Percentiles rank a stretch among this genome's conserved stretches.
Conservation (phyloP, 2,888 invertebrate species). For the Volucella zonaria region DNA sequence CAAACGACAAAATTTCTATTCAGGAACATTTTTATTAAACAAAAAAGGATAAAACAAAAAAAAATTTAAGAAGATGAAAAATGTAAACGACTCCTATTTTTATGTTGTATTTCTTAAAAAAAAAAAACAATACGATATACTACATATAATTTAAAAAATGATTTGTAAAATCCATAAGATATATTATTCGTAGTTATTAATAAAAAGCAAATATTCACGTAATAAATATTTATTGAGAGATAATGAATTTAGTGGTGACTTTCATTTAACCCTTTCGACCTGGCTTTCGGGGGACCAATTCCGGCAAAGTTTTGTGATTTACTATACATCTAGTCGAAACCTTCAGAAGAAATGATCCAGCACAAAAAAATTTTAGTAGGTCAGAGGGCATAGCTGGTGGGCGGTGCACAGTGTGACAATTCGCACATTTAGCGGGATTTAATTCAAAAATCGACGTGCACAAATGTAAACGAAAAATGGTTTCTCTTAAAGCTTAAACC, state of each 20-base stretch:
- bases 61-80: slow-evolving; percentile 4
- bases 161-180: slow-evolving; percentile 62
- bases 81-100: slow-evolving; percentile 57
- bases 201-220: slow-evolving; percentile 71
- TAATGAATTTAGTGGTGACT: not conserved
- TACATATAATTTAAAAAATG: slow-evolving; percentile 38
- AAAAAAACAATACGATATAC: slow-evolving; percentile 25
- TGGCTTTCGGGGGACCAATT: too few relatives aligned
- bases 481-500: too few relatives aligned
- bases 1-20: slow-evolving; percentile 39
- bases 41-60: not conserved
- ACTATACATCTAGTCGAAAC: too few relatives aligned
- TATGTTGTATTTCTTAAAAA: slow-evolving; percentile 52
- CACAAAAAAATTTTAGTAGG: too few relatives aligned
- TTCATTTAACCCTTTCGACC: not conserved
- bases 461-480: too few relatives aligned
- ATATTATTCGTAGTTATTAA: slow-evolving; percentile 67
- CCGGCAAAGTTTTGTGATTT: too few relatives aligned
- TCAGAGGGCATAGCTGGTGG: too few relatives aligned
- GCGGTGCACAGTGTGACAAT: too few relatives aligned
- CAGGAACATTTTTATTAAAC: slow-evolving; percentile 46
- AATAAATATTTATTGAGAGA: slow-evolving; percentile 71
- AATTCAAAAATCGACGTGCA: too few relatives aligned
- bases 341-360: too few relatives aligned
- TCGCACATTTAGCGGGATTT: too few relatives aligned